phyloP scores from a whole-genome alignment of 2,888 invertebrate species.

The Netelia fuscicornis region DNA sequence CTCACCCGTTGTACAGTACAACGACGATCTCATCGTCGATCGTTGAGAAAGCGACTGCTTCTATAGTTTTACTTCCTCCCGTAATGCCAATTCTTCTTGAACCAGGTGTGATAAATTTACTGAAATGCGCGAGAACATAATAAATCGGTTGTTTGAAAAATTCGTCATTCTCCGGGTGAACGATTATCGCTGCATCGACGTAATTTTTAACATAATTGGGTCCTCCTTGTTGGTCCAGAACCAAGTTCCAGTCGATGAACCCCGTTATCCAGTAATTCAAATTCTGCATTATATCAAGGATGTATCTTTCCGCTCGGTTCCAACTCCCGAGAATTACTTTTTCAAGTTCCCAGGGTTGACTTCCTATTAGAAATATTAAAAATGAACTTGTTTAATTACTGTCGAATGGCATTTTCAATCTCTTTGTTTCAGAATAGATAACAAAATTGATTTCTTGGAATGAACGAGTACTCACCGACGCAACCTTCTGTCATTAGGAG shows the following conservation, averaged over 20 bases:
- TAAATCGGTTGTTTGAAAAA: conserved; percentile 96
- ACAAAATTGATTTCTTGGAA: not conserved
- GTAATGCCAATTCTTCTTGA: conserved; percentile 85
- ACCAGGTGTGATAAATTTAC: conserved; percentile 89
- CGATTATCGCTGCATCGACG: conserved; percentile 93
- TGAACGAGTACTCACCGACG: conserved; percentile 77
- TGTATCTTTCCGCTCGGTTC: conserved; percentile 89
- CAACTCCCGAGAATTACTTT: conserved; percentile 91
- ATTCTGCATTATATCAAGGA: conserved; percentile 89
- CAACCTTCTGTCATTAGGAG: conserved; percentile 94
- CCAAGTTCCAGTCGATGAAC: conserved; percentile 97
- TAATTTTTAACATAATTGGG: conserved; percentile 93
- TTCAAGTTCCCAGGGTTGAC: conserved; percentile 85
- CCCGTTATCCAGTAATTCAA: conserved; percentile 91
- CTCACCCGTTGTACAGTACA: conserved; percentile 87
- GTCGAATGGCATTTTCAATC: too few species aligned
- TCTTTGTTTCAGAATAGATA: too few species aligned
- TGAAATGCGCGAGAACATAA: conserved; percentile 93
- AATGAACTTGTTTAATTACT: not conserved
- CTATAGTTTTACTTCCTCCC: conserved; percentile 78
- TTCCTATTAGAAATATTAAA: conserved; percentile 83
- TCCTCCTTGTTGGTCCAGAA: conserved; percentile 91
- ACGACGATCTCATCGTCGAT: conserved; percentile 85
- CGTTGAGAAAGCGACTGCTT: conserved; percentile 86
- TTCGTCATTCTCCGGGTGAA: conserved; percentile 87